Conservation (phyloP, 2,888 invertebrate species). For the Petrolisthes cinctipes region DNA sequence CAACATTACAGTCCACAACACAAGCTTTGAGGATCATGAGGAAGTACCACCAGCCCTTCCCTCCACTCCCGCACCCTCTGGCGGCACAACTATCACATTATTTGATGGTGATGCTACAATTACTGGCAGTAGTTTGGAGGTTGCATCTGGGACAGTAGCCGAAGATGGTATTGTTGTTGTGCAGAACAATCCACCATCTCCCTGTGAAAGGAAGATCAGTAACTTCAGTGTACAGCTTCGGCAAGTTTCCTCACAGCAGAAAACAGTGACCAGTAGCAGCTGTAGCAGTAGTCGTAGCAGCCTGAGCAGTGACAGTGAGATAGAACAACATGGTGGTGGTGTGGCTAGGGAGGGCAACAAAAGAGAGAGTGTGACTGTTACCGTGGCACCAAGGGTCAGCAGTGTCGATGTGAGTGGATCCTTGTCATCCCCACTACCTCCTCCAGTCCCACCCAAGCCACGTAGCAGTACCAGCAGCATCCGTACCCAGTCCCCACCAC, state of each 20-base stretch:
- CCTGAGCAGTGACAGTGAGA: constrained; percentile 58
- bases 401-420: constrained; percentile 46
- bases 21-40: constrained; percentile 16
- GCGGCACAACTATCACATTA: constrained; percentile 57
- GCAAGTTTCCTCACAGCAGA: constrained; percentile 35
- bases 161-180: constrained; percentile 50
- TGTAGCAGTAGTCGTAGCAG: constrained; percentile 59
- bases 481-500: constrained; percentile 43
- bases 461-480: background rate
- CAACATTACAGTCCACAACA: constrained; percentile 39
- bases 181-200: constrained; percentile 33
- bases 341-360: background rate
- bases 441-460: constrained; percentile 53
- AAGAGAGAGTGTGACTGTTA: constrained; percentile 55
- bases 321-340: constrained; percentile 6
- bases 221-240: constrained; percentile 58
- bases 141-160: background rate
- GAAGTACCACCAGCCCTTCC: constrained; percentile 45
- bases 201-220: constrained; percentile 36
- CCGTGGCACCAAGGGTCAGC: constrained; percentile 51
- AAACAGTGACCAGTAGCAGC: constrained; percentile 48
- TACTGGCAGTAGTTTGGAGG: constrained; percentile 27
- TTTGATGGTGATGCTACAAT: constrained; percentile 54
- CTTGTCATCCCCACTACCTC: constrained; percentile 26
- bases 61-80: constrained; percentile 47